Evolutionary conservation across 2,888 invertebrate species (phyloP).

Genomic region (Geophilus truncorum): DNA sequence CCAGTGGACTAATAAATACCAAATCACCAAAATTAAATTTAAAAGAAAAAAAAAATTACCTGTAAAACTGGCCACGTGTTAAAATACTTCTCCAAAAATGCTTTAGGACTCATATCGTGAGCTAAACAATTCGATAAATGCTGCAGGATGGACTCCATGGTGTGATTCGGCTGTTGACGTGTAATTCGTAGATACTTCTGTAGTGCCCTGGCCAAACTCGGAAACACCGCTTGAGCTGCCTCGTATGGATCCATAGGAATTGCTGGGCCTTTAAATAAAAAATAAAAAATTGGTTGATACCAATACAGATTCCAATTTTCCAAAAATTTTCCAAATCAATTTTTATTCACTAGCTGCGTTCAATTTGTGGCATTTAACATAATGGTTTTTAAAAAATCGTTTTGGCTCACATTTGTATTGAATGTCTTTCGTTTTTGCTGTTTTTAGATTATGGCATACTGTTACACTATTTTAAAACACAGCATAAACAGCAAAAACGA

Average conservation of each 20-base stretch:
- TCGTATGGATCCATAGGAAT: constrained; percentile 88
- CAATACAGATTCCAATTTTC: no score
- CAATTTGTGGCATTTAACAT: no score
- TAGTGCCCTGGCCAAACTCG: constrained; percentile 89
- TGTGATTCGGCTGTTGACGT: constrained; percentile 90
- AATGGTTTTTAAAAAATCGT: no score
- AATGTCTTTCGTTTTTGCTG: no score
- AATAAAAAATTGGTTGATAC: neutral
- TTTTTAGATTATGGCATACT: no score
- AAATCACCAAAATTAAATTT: neutral
- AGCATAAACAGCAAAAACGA: no score
- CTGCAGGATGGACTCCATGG: constrained; percentile 84
- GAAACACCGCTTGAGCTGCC: constrained; percentile 96
- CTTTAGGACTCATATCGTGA: constrained; percentile 87
- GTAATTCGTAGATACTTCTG: constrained; percentile 96
- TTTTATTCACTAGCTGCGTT: no score
- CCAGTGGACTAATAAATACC: neutral
- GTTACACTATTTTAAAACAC: no score
- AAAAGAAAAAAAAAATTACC: constrained; percentile 41
- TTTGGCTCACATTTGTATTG: no score
- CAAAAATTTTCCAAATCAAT: no score
- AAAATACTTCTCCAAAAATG: constrained; percentile 92
- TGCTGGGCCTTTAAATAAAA: constrained; percentile 58
- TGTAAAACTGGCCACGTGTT: constrained; percentile 77
- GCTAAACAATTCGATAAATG: constrained; percentile 88